Evolutionary conservation across 2,888 invertebrate species (phyloP).

Genomic region (Catocala fraxini): DNA sequence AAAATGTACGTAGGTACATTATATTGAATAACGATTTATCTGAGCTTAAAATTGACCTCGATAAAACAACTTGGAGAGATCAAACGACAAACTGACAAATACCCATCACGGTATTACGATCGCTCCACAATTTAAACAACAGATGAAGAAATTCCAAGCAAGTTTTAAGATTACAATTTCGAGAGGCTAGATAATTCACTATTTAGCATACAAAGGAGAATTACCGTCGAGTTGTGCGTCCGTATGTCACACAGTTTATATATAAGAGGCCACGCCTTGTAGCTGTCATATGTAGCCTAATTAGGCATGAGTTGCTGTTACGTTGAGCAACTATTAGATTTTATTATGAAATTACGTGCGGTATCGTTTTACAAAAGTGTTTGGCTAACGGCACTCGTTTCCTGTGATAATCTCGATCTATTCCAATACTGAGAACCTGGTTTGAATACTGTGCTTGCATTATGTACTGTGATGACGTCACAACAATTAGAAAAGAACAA

Average conservation of each 20-base stretch:
- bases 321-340: slow-evolving; percentile 65
- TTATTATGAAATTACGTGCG: slow-evolving; percentile 59
- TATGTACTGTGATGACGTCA: slow-evolving; percentile 15
- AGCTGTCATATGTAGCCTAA: slow-evolving; percentile 85
- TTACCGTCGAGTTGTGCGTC: slow-evolving; percentile 80
- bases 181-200: slow-evolving; percentile 86
- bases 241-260: slow-evolving; percentile 78
- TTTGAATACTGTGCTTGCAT: slow-evolving; percentile 10
- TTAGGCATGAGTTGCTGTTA: slow-evolving; percentile 74
- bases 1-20: slow-evolving; percentile 1
- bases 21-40: slow-evolving; percentile 30
- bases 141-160: slow-evolving; percentile 86
- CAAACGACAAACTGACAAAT: slow-evolving; percentile 54
- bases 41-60: slow-evolving; percentile 47
- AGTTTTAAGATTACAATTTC: slow-evolving; percentile 86
- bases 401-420: slow-evolving; percentile 23
- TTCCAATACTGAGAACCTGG: slow-evolving; percentile 18
- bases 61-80: slow-evolving; percentile 39
- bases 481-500: slow-evolving; percentile 2
- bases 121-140: slow-evolving; percentile 69
- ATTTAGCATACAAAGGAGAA: slow-evolving; percentile 87
- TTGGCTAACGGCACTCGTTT: slow-evolving; percentile 41
- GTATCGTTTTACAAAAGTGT: slow-evolving; percentile 53
- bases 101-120: slow-evolving; percentile 54
- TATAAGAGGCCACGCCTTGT: slow-evolving; percentile 84